These are phyloP conservation scores for Lethenteron reissneri DNA, from an alignment of 2,113 vertebrate genomes.

Conservation along the genomic window DNA sequence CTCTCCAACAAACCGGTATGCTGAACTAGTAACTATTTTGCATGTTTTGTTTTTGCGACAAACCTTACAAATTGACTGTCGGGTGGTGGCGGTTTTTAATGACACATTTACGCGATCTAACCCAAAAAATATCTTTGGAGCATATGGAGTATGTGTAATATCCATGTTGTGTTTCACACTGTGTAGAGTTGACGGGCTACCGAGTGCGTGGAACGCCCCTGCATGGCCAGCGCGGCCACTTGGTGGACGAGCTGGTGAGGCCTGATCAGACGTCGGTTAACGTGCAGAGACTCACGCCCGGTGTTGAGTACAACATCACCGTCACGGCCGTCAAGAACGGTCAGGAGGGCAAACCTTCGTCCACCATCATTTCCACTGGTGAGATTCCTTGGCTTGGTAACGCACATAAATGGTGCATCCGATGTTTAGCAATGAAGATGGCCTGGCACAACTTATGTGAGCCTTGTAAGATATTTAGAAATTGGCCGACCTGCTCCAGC, in stretches of 20 bases:
- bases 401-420: too few relatives aligned
- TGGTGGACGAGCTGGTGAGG: not conserved
- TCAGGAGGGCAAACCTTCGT: not conserved
- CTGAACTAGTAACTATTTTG: too few relatives aligned
- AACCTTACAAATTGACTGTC: too few relatives aligned
- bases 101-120: too few relatives aligned
- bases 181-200: not conserved
- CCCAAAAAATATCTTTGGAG: too few relatives aligned
- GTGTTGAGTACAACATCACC: slow-evolving; percentile 4
- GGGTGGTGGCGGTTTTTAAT: too few relatives aligned
- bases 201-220: not conserved
- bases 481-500: too few relatives aligned
- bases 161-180: not conserved
- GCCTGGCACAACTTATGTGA: too few relatives aligned
- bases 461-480: too few relatives aligned
- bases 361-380: slow-evolving; percentile 1
- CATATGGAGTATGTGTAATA: not conserved
- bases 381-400: not conserved
- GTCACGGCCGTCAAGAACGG: not conserved
- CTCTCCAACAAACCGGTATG: too few relatives aligned
- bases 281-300: not conserved
- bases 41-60: too few relatives aligned
- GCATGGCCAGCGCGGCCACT: not conserved
- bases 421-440: too few relatives aligned
- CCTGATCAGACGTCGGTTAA: not conserved